Evolutionary conservation across 2,888 invertebrate genomes (phyloP), one percentile per base, ranked within the genome.

Genomic region (Eilema caniola): DNA sequence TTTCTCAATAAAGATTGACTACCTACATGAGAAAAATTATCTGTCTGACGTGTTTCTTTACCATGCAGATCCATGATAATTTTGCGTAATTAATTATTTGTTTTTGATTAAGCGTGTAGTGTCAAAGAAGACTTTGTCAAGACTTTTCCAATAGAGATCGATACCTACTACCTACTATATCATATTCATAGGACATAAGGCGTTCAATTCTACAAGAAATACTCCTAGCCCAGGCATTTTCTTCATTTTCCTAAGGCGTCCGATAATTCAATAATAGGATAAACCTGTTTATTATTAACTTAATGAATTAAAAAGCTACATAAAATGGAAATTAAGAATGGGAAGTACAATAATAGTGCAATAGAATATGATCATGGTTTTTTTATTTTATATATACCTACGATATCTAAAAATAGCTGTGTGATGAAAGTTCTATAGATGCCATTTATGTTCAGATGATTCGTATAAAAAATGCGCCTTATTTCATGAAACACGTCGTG

Each of bases 251-350:
- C 66, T 68, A 66, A 67, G 47, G 61, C 59, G 41, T 33, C 53
- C 69, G 56, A 66, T 69, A 75, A 63, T 72, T 73, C 60, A 67
- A 66, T 73, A 65, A 65, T 69, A 70, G 71, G 57, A 76, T 81
- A 69, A 72, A 79, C 25, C 1, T 56, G 56, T 31, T 23, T 33
- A 65, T 24, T n/a, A 53, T 24, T 64, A 76, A 31, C 75, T 83
- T 83, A 81, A 79, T 73, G 76, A 83, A 84, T 80, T 83, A 84
- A 83, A 79, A 74, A 80, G 79, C 83, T 87, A 86, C 81, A 74
- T 80, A 82, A 85, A 83, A 86, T 85, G 87, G 82, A 86, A 87
- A 85, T 79, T 72, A 80, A 74, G 62, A 77, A 72, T 80, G 85
- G 83, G 85, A n/a, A 85, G 84, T 78, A 70, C 65, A 75, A 61